These are phyloP conservation scores for Cantharis lateralis DNA, from an alignment of 2,888 invertebrate genomes.

Conservation along the genomic window DNA sequence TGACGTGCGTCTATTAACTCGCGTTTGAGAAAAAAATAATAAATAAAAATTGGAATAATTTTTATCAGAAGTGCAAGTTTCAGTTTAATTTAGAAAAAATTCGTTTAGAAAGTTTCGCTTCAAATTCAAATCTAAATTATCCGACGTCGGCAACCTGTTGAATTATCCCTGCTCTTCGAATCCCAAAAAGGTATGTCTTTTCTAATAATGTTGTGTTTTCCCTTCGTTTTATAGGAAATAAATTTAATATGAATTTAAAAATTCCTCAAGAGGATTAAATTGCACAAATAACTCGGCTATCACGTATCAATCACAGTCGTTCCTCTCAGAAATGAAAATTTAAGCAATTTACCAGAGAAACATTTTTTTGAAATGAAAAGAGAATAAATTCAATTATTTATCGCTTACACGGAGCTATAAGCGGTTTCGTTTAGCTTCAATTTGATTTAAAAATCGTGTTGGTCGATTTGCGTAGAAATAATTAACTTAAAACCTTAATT, in stretches of 20 bases:
- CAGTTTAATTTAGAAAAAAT: neutral
- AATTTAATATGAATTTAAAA: neutral
- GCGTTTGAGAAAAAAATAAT: slow-evolving; percentile 7
- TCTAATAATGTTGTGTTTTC: neutral
- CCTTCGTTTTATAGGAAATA: neutral
- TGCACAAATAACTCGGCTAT: slow-evolving; percentile 1
- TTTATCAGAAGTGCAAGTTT: neutral
- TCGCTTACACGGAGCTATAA: neutral
- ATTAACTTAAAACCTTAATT: neutral
- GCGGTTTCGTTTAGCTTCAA: neutral
- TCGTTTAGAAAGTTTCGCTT: neutral
- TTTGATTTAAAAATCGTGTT: neutral
- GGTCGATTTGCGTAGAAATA: neutral
- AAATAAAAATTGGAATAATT: slow-evolving; percentile 2
- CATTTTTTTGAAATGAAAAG: neutral
- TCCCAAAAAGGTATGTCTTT: slow-evolving; percentile 10
- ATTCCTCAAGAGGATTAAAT: slow-evolving; percentile 9
- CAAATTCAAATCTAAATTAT: neutral
- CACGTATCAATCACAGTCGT: slow-evolving; percentile 7
- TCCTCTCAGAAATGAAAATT: neutral
- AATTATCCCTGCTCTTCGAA: neutral
- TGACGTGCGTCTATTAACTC: slow-evolving; percentile 17
- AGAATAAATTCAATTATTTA: neutral
- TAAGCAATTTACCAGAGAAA: neutral
- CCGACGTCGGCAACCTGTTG: slow-evolving; percentile 18